Conservation (phyloP, 2,888 invertebrate species). For the Pammene aurita region DNA sequence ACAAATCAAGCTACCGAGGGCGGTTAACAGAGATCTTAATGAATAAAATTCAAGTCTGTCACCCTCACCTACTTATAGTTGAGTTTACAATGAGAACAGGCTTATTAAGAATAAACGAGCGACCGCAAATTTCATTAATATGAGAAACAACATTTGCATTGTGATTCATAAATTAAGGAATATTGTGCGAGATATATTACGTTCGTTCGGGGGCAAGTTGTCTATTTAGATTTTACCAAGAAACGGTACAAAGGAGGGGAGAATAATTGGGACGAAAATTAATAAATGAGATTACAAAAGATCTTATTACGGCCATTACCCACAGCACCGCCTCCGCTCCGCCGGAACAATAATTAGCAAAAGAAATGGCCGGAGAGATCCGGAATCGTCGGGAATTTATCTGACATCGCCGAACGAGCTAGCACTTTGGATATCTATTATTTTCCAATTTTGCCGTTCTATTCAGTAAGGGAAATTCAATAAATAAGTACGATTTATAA, state of each 20-base stretch:
- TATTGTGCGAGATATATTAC: slow-evolving; percentile 53
- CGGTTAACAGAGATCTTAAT: slow-evolving; percentile 10
- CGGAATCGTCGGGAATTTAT: slow-evolving; percentile 49
- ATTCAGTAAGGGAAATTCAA: slow-evolving; percentile 17
- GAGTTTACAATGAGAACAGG: slow-evolving; percentile 7
- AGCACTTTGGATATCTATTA: slow-evolving; percentile 44
- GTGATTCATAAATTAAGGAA: slow-evolving; percentile 52
- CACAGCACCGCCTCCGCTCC: slow-evolving; percentile 61
- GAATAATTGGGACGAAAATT: slow-evolving; percentile 64
- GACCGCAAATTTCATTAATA: slow-evolving; percentile 43
- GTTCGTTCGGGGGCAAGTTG: slow-evolving; percentile 52
- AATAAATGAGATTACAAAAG: slow-evolving; percentile 73
- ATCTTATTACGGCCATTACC: slow-evolving; percentile 73
- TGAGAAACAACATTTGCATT: slow-evolving; percentile 49
- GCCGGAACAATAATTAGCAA: slow-evolving; percentile 69
- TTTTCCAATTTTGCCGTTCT: slow-evolving; percentile 31
- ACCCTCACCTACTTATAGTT: not conserved
- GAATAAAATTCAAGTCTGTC: slow-evolving; percentile 26
- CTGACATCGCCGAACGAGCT: slow-evolving; percentile 46
- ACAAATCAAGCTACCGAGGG: slow-evolving; percentile 3
- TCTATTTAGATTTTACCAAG: slow-evolving; percentile 59
- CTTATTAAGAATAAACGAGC: slow-evolving; percentile 26
- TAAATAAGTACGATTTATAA: slow-evolving; percentile 7
- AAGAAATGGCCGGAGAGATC: slow-evolving; percentile 59
- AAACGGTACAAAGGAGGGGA: slow-evolving; percentile 53